Base-by-base conservation (phyloP, 2,113 vertebrate species). In the Hemiprocne comata region DNA sequence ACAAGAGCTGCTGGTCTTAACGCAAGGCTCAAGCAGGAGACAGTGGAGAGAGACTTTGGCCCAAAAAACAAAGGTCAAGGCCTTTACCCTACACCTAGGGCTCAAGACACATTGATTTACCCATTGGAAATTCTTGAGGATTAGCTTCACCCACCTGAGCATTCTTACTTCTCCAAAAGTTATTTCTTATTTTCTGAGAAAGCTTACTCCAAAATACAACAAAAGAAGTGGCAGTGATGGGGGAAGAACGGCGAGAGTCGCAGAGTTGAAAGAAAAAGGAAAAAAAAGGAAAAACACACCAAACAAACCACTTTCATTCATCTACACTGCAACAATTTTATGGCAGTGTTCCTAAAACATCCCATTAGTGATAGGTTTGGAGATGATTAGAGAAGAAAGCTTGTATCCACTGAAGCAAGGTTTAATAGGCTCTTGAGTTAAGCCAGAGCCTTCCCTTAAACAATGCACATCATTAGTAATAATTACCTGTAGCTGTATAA, bases 401-500 rank as follows among this genome's bases (percentile, higher is more conserved):
- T 75, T 25, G 36, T 77, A 89, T 25, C 66, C 80, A 89, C 72
- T 75, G 92, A 96, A 94, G 90, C 92, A 86, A 69, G 61, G 66
- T 61, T 87, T 94, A 96, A 87, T 65, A 87, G 84, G 90, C 83
- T 92, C 84, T 85, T 33, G 11, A 92, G 79, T 78, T 93, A 89
- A 97, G 86, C 70, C 92, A 96, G 86, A 90, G 70, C 92, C 46
- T 82, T 93, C 72, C 74, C 74, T 75, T 60, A 6, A 96, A 95
- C 94, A 73, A 82, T 58, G 85, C 86, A 54, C 92, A 89, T 93
- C 95, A 88, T 90, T 93, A 96, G 89, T 28, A 92, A 86, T 83
- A 96, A 96, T 95, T 95, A 95, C 69, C 94, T 86, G 75, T 58
- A 92, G 96, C 94, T 20, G 18, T 87, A 96, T 96, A 95, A 97